These are phyloP conservation scores for Vannuccia rotundouncinata DNA, from an alignment of 2,888 invertebrate species.

Conservation along the genomic window DNA sequence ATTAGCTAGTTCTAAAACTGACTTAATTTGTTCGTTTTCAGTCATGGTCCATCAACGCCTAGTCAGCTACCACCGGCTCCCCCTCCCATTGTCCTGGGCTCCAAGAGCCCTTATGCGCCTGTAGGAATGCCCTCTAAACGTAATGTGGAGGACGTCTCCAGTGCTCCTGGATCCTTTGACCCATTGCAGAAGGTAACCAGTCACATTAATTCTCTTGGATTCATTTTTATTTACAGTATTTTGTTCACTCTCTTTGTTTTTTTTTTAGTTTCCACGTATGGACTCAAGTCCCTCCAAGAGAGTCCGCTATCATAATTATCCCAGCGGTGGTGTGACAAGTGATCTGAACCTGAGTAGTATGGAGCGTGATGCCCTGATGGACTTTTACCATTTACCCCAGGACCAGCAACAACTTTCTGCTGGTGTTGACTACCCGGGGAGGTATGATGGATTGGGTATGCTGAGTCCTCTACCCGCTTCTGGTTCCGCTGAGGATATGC, in stretches of 20 bases:
- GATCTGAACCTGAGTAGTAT: neutral
- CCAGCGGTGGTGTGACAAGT: neutral
- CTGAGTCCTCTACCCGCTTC: conserved; percentile 22
- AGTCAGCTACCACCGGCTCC: neutral
- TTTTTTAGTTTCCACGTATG: neutral
- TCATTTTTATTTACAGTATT: neutral
- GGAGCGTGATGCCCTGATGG: neutral
- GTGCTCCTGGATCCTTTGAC: neutral
- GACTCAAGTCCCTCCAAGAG: neutral
- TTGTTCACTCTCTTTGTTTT: neutral
- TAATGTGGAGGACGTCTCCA: neutral
- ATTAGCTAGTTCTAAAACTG: neutral
- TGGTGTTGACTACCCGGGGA: neutral
- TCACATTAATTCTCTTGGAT: too few species aligned
- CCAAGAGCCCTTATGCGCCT: neutral
- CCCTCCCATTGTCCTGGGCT: neutral
- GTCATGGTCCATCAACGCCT: neutral
- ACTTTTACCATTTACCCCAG: neutral
- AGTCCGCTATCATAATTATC: neutral
- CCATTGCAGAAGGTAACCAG: neutral
- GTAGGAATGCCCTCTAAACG: neutral
- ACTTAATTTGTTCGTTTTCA: neutral
- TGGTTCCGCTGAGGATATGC: neutral
- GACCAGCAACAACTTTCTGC: neutral
- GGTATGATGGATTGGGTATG: conserved; percentile 16